Evolutionary conservation across 1,140 invertebrate genomes (phyloP).

Genomic region (Megathymus violae): DNA sequence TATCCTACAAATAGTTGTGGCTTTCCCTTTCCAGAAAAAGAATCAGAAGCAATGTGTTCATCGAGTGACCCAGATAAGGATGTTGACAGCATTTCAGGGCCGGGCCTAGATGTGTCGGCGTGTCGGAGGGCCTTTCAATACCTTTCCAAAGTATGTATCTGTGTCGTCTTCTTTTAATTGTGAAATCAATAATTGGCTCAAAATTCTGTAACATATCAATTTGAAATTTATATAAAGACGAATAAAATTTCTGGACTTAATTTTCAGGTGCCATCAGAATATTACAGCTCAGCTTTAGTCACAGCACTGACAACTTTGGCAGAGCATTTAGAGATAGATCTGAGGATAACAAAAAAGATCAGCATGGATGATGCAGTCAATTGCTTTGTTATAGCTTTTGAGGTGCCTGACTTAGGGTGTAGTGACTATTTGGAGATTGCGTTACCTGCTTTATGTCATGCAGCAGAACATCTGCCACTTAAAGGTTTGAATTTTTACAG

Average conservation of each 20-base stretch:
- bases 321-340: conserved; percentile 89
- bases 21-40: conserved; percentile 62
- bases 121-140: conserved; percentile 78
- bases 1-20: too few species aligned
- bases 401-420: conserved; percentile 91
- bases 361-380: conserved; percentile 86
- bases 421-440: conserved; percentile 92
- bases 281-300: conserved; percentile 88
- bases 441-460: conserved; percentile 92
- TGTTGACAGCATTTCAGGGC: conserved; percentile 86
- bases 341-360: conserved; percentile 85
- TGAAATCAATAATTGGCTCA: too few species aligned
- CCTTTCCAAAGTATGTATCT: conserved; percentile 74
- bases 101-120: conserved; percentile 72
- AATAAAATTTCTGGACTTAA: too few species aligned
- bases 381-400: conserved; percentile 94
- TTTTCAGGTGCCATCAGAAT: conserved; percentile 79
- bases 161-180: too few species aligned
- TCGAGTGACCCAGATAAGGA: conserved; percentile 92
- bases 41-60: conserved; percentile 84
- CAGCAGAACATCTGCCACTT: conserved; percentile 88
- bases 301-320: conserved; percentile 90
- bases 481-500: conserved; percentile 57
- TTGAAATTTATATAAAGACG: too few species aligned
- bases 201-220: too few species aligned